Percentiles rank a stretch among this genome's conserved stretches.
Evolutionary conservation across 2,113 vertebrate species (phyloP).

Genomic region (Larimichthys polyactis): DNA sequence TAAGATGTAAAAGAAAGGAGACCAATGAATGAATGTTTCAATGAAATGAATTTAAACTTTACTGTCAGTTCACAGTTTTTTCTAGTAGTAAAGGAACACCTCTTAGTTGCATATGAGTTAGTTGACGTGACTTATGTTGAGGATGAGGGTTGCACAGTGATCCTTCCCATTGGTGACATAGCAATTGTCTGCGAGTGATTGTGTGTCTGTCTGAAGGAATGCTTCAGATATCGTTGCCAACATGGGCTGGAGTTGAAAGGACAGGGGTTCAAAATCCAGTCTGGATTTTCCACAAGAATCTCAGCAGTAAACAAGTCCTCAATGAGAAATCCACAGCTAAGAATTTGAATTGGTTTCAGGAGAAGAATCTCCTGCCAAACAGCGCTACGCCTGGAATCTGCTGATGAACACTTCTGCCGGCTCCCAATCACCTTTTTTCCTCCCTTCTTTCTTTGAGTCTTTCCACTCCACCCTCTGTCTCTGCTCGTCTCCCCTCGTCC

Average conservation of each 20-base stretch:
- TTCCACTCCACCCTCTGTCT: constrained; percentile 5
- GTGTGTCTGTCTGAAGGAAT: too few relatives aligned
- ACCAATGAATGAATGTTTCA: too few relatives aligned
- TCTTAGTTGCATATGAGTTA: too few relatives aligned
- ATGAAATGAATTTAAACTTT: too few relatives aligned
- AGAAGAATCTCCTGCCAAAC: constrained; percentile 35
- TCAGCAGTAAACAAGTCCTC: constrained; percentile 21
- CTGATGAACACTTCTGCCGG: constrained; percentile 26
- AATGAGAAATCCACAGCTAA: constrained; percentile 18
- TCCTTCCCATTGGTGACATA: too few relatives aligned
- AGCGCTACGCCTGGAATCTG: constrained; percentile 54
- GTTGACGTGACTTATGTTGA: too few relatives aligned
- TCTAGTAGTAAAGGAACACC: too few relatives aligned
- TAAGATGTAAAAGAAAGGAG: too few relatives aligned
- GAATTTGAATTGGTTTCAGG: constrained; percentile 26
- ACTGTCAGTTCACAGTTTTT: too few relatives aligned
- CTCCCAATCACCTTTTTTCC: constrained; percentile 22
- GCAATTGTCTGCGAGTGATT: too few relatives aligned
- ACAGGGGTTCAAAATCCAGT: background rate
- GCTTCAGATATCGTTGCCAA: background rate
- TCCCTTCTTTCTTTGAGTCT: background rate
- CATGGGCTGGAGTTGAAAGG: background rate
- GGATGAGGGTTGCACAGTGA: too few relatives aligned
- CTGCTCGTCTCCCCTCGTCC: background rate
- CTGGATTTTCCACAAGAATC: constrained; percentile 8